Conservation (phyloP, 2,888 invertebrate genomes). For the Laspeyria flexula region DNA sequence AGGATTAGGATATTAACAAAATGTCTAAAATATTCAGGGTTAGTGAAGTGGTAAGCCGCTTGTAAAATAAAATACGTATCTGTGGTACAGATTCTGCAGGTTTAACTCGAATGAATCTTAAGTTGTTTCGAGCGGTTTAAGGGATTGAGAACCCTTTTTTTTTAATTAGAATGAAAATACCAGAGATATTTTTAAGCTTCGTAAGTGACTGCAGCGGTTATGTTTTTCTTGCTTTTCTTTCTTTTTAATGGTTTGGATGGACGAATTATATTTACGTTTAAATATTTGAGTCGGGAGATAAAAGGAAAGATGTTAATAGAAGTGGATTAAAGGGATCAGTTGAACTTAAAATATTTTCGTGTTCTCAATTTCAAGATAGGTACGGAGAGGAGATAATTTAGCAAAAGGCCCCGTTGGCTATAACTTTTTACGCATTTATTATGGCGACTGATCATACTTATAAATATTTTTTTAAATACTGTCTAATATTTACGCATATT, state of each 20-base stretch:
- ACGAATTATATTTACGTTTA: slow-evolving; percentile 71
- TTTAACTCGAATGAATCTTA: slow-evolving; percentile 77
- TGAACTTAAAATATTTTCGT: slow-evolving; percentile 47
- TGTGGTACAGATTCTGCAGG: slow-evolving; percentile 67
- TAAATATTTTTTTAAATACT: too few species aligned
- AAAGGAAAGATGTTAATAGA: slow-evolving; percentile 65
- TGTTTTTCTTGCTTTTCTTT: slow-evolving; percentile 58
- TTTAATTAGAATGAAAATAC: slow-evolving; percentile 70
- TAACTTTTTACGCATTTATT: too few species aligned
- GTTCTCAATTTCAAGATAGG: slow-evolving; percentile 39
- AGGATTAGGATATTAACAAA: slow-evolving; percentile 83
- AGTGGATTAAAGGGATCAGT: slow-evolving; percentile 65
- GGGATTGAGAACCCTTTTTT: slow-evolving; percentile 74
- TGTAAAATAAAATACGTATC: slow-evolving; percentile 65
- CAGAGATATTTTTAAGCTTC: slow-evolving; percentile 77
- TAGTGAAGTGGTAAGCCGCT: slow-evolving; percentile 77
- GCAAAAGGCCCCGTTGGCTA: slow-evolving; percentile 3
- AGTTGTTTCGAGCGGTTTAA: slow-evolving; percentile 78
- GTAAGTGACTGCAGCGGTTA: slow-evolving; percentile 77
- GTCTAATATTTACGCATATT: too few species aligned
- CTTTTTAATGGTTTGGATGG: slow-evolving; percentile 53
- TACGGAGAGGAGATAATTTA: slow-evolving; percentile 25
- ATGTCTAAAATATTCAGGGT: slow-evolving; percentile 81
- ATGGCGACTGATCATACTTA: too few species aligned
- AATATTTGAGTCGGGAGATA: slow-evolving; percentile 62